A percentile compares a stretch with the other conserved stretches of the same genome.
These are phyloP conservation scores for Steinernema hermaphroditum DNA, from an alignment of 2,888 invertebrate genomes.

Conservation along the genomic window DNA sequence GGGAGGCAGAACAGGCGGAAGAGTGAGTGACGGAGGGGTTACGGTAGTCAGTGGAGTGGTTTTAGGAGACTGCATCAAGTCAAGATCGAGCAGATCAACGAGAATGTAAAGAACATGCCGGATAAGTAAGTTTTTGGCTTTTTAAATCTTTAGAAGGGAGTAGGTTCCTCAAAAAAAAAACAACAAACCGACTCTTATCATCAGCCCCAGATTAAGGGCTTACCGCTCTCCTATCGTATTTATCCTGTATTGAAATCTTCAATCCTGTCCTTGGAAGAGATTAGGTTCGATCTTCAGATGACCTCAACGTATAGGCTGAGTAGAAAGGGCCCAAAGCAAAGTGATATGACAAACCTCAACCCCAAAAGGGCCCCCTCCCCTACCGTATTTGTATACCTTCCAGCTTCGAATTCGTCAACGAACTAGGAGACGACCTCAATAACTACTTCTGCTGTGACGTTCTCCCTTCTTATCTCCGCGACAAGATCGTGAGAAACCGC, in stretches of 20 bases:
- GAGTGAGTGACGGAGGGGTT: background rate
- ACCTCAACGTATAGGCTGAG: too few species aligned
- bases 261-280: too few species aligned
- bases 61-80: slow-evolving; percentile 69
- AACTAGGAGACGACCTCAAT: slow-evolving; percentile 25
- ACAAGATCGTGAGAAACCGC: slow-evolving; percentile 38
- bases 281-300: too few species aligned
- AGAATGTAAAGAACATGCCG: slow-evolving; percentile 71
- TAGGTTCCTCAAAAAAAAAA: too few species aligned
- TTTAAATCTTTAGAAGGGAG: too few species aligned
- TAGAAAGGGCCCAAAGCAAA: too few species aligned
- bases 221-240: too few species aligned
- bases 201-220: too few species aligned
- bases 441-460: slow-evolving; percentile 37
- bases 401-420: slow-evolving; percentile 32
- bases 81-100: slow-evolving; percentile 93
- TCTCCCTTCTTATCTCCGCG: slow-evolving; percentile 41
- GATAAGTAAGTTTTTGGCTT: slow-evolving; percentile 51
- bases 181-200: too few species aligned
- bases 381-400: background rate
- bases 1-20: slow-evolving; percentile 32
- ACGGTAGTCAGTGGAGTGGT: background rate
- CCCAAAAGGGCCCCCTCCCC: too few species aligned
- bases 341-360: too few species aligned
- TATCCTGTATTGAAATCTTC: too few species aligned